Evolutionary conservation across 2,888 invertebrate species (phyloP).

Genomic region (Yponomeuta sedellus): DNA sequence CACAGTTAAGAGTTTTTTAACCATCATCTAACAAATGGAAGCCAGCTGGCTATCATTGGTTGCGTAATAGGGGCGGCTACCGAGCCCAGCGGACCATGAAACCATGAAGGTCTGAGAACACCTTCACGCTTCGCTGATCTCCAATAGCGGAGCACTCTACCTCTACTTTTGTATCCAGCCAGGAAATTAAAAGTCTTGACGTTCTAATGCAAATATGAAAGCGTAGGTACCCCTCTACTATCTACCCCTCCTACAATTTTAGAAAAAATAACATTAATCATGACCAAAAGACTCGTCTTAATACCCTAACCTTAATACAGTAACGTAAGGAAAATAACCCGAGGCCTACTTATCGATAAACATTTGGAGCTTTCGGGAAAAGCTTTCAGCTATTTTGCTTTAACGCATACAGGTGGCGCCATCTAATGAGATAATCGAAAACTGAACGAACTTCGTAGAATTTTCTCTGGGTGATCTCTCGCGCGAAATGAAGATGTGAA

Average conservation of each 20-base stretch:
- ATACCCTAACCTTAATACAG: background rate
- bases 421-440: constrained; percentile 6
- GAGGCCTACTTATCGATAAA: background rate
- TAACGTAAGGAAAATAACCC: too few relatives aligned
- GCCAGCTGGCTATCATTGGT: constrained; percentile 14
- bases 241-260: too few relatives aligned
- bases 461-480: constrained; percentile 10
- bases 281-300: background rate
- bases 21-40: background rate
- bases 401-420: constrained; percentile 4
- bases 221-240: background rate
- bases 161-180: background rate
- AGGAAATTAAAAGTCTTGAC: background rate
- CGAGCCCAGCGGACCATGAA: constrained; percentile 18
- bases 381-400: background rate
- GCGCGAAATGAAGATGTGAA: constrained; percentile 15
- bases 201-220: background rate
- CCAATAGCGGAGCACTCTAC: constrained; percentile 36
- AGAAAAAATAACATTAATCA: background rate
- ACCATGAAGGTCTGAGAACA: constrained; percentile 15
- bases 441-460: constrained; percentile 10
- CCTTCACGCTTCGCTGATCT: constrained; percentile 41
- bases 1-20: too few relatives aligned
- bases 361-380: background rate
- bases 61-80: constrained; percentile 16